Percentiles rank a stretch among this genome's conserved stretches.
Evolutionary conservation across 2,797 vertebrate genomes (phyloP).

Genomic region (Paramormyrops hopkinsi): DNA sequence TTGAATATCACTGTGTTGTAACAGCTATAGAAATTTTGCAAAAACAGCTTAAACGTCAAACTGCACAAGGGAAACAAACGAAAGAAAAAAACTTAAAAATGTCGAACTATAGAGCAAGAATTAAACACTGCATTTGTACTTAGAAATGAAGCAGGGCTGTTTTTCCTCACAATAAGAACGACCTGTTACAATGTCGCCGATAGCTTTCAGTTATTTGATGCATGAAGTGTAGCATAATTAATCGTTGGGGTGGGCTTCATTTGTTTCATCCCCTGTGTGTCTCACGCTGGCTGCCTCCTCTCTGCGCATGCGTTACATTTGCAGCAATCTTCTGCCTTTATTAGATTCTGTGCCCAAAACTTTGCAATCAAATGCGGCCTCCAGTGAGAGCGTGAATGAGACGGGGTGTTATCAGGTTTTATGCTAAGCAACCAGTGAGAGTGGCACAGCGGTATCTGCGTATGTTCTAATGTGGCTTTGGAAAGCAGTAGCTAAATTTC

Average conservation of each 20-base stretch:
- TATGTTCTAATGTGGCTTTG: background rate
- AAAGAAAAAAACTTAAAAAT: background rate
- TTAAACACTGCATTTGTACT: background rate
- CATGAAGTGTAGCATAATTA: constrained; percentile 1
- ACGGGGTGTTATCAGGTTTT: constrained; percentile 31
- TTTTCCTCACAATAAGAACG: background rate
- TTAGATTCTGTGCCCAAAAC: constrained; percentile 49
- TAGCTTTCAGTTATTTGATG: background rate
- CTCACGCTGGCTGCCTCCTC: background rate
- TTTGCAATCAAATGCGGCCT: constrained; percentile 43
- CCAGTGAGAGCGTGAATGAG: constrained; percentile 45
- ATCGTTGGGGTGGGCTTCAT: background rate
- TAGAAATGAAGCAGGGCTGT: background rate
- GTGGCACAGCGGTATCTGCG: background rate
- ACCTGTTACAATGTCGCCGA: background rate
- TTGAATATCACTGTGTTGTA: constrained; percentile 8
- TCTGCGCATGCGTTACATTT: background rate
- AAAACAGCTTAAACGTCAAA: constrained; percentile 7
- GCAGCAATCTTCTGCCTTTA: constrained; percentile 49
- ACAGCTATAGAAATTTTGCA: background rate
- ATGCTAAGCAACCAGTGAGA: background rate
- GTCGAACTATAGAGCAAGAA: background rate
- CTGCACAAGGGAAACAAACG: background rate
- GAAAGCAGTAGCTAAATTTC: background rate
- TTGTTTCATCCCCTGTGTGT: background rate